Evolutionary conservation across 2,888 invertebrate species (phyloP).

Genomic region (Thysanoteuthis rhombus): DNA sequence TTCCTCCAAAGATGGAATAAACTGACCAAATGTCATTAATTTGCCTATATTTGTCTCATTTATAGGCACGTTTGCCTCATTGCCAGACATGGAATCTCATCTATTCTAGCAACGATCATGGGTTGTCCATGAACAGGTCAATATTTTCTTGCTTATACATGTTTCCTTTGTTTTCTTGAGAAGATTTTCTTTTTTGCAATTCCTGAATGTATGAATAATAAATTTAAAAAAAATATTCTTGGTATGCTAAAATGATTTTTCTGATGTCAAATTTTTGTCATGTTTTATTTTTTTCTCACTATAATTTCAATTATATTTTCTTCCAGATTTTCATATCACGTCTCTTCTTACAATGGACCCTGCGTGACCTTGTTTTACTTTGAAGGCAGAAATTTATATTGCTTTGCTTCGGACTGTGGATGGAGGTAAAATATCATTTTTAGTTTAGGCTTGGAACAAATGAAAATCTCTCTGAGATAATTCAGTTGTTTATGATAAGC

Average conservation of each 20-base stretch:
- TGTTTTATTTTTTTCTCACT: background rate
- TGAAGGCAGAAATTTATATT: conserved; percentile 76
- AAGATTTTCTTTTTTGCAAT: background rate
- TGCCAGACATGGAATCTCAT: conserved; percentile 78
- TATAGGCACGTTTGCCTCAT: conserved; percentile 52
- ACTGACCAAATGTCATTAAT: background rate
- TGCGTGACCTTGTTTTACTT: conserved; percentile 72
- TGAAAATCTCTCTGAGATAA: too few relatives aligned
- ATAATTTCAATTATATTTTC: background rate
- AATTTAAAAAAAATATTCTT: too few relatives aligned
- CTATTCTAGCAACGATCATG: conserved; percentile 86
- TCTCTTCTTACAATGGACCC: conserved; percentile 78
- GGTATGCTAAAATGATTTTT: background rate
- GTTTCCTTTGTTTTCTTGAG: background rate
- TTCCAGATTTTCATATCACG: conserved; percentile 82
- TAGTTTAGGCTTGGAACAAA: background rate
- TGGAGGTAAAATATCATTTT: conserved; percentile 75
- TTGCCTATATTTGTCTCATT: conserved; percentile 21
- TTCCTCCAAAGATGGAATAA: background rate
- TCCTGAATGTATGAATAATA: background rate
- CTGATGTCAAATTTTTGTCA: background rate
- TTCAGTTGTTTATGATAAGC: too few relatives aligned
- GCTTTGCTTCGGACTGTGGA: conserved; percentile 80
- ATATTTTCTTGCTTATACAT: background rate
- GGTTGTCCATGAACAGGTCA: conserved; percentile 83